Evolutionary conservation across 2,113 vertebrate genomes (phyloP).

Genomic region (Rhinoderma darwinii): DNA sequence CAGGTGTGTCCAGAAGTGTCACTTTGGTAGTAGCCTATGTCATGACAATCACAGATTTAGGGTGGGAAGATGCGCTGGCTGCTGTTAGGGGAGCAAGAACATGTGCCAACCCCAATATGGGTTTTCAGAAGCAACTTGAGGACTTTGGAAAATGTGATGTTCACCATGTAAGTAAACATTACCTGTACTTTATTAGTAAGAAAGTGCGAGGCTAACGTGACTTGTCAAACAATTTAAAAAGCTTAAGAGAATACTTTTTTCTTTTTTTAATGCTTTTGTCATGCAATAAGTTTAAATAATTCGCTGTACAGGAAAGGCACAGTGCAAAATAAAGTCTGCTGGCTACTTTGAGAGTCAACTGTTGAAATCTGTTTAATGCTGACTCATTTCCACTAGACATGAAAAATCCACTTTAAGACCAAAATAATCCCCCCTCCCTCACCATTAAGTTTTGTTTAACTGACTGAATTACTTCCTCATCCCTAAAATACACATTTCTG

Average conservation of each 20-base stretch:
- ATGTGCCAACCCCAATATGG: slow-evolving; percentile 89
- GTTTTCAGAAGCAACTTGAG: slow-evolving; percentile 92
- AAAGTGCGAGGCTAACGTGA: no score
- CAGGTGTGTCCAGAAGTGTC: slow-evolving; percentile 93
- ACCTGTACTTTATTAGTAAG: not conserved
- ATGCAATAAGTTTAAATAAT: not conserved
- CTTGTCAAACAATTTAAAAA: no score
- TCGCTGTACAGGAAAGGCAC: not conserved
- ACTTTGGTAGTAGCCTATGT: slow-evolving; percentile 94
- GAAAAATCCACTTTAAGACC: slow-evolving; percentile 2
- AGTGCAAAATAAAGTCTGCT: not conserved
- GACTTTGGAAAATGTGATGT: slow-evolving; percentile 86
- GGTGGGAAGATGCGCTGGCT: slow-evolving; percentile 89
- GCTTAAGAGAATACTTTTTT: not conserved
- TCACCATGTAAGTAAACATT: slow-evolving; percentile 75
- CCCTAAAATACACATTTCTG: not conserved
- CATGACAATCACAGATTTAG: slow-evolving; percentile 91
- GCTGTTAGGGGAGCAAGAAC: slow-evolving; percentile 84
- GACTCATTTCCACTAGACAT: slow-evolving; percentile 21
- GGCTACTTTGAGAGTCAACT: not conserved
- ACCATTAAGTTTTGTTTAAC: not conserved
- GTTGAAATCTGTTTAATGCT: slow-evolving; percentile 26
- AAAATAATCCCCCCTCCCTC: slow-evolving; percentile 18
- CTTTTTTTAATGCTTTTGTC: not conserved
- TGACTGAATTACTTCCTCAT: not conserved